A percentile compares a stretch with the other conserved stretches of the same genome.
phyloP scores from a whole-genome alignment of 2,888 invertebrate genomes.

The Protophormia terraenovae region DNA sequence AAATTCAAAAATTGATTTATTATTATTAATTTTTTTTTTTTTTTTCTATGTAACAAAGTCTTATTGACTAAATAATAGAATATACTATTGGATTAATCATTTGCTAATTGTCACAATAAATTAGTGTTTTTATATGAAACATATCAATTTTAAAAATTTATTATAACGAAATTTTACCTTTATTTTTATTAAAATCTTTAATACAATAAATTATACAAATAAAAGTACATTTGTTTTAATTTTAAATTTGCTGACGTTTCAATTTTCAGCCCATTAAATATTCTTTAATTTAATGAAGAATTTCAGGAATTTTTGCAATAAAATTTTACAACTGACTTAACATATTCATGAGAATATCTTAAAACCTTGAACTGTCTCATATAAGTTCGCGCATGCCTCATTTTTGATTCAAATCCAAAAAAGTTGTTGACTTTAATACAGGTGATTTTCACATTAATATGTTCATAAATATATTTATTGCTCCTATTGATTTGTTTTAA shows the following conservation, averaged over 20 bases:
- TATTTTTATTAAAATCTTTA: no score
- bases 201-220: not conserved
- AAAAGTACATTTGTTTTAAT: not conserved
- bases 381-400: not conserved
- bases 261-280: not conserved
- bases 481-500: not conserved
- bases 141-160: no score
- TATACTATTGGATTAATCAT: no score
- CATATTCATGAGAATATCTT: not conserved
- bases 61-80: no score
- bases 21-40: no score
- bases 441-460: not conserved
- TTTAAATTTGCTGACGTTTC: not conserved
- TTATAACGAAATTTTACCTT: no score
- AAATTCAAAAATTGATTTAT: no score
- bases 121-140: no score
- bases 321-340: not conserved
- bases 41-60: no score
- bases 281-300: not conserved
- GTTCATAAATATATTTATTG: not conserved
- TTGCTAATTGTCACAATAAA: no score
- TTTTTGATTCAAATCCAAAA: not conserved
- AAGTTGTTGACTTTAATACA: not conserved
- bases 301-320: not conserved
- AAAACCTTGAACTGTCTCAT: not conserved